Percentiles rank a stretch among this genome's conserved stretches.
Conservation (phyloP, 23 tunicate genomes). For the Trididemnum clinides region DNA sequence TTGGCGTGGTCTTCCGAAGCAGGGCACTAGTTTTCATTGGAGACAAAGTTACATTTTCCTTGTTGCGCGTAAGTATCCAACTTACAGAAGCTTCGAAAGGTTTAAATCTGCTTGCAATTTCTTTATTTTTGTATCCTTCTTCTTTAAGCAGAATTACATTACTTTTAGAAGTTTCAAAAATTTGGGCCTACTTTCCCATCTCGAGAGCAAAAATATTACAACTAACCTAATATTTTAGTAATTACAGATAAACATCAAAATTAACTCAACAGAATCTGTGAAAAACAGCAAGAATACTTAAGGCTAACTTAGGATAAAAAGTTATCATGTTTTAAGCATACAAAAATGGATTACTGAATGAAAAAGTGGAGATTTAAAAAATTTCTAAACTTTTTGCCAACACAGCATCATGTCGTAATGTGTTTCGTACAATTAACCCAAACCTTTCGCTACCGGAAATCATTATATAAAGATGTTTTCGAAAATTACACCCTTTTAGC, state of each 20-base stretch:
- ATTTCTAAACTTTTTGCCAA: background rate
- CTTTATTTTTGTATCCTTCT: constrained; percentile 23
- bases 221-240: constrained; percentile 4
- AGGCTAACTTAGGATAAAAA: constrained; percentile 28
- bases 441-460: too few relatives aligned
- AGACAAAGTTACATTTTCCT: constrained; percentile 10
- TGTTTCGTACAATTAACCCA: too few relatives aligned
- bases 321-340: constrained; percentile 1
- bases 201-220: background rate
- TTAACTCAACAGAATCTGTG: constrained; percentile 22
- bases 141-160: background rate
- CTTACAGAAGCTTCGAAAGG: constrained; percentile 28
- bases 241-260: constrained; percentile 24
- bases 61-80: constrained; percentile 11
- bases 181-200: constrained; percentile 19
- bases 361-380: constrained; percentile 3
- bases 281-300: constrained; percentile 18
- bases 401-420: too few relatives aligned
- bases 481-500: too few relatives aligned
- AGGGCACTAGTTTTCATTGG: constrained; percentile 28
- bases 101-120: constrained; percentile 30
- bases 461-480: too few relatives aligned
- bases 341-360: constrained; percentile 1
- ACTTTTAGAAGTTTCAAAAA: constrained; percentile 29
- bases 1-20: constrained; percentile 25